Percentiles rank a stretch among this genome's conserved stretches.
phyloP scores from a whole-genome alignment of 2,113 vertebrate species.

The Callionymus lyra region DNA sequence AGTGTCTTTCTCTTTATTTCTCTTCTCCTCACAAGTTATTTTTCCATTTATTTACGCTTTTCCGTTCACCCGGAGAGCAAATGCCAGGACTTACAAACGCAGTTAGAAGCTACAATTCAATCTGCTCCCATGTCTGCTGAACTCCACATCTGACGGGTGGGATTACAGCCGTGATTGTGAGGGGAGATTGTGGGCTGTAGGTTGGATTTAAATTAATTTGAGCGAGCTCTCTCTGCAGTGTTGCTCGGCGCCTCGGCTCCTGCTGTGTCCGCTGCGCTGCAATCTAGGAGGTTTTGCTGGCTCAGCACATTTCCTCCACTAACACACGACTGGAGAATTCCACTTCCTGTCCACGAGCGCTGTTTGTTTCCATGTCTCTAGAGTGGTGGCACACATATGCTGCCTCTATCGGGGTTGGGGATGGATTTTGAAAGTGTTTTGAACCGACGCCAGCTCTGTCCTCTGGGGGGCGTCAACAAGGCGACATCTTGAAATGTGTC shows the following conservation, averaged over 20 bases:
- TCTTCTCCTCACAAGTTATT: no score
- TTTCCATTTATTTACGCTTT: no score
- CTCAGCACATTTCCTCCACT: slow-evolving; percentile 29
- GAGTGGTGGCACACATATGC: slow-evolving; percentile 24
- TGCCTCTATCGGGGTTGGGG: slow-evolving; percentile 1
- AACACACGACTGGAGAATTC: slow-evolving; percentile 44
- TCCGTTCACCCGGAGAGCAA: slow-evolving; percentile 28
- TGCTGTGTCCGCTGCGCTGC: slow-evolving; percentile 15
- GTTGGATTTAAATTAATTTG: slow-evolving; percentile 23
- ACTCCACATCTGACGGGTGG: slow-evolving; percentile 28
- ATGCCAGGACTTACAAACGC: slow-evolving; percentile 30
- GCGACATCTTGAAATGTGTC: slow-evolving; percentile 2
- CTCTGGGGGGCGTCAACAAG: no score
- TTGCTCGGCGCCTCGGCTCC: no score
- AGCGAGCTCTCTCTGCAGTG: slow-evolving; percentile 23
- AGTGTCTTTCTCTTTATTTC: no score
- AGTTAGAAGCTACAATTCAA: slow-evolving; percentile 28
- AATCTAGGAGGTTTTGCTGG: slow-evolving; percentile 23
- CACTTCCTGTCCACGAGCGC: slow-evolving; percentile 25
- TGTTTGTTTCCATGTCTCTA: slow-evolving; percentile 9
- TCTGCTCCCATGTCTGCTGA: slow-evolving; percentile 25
- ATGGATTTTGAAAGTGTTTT: no score
- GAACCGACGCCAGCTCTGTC: no score
- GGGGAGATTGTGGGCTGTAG: slow-evolving; percentile 17
- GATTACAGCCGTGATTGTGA: slow-evolving; percentile 31